These are phyloP conservation scores for Cirrhinus mrigala DNA, from an alignment of 2,797 vertebrate species.

Conservation along the genomic window DNA sequence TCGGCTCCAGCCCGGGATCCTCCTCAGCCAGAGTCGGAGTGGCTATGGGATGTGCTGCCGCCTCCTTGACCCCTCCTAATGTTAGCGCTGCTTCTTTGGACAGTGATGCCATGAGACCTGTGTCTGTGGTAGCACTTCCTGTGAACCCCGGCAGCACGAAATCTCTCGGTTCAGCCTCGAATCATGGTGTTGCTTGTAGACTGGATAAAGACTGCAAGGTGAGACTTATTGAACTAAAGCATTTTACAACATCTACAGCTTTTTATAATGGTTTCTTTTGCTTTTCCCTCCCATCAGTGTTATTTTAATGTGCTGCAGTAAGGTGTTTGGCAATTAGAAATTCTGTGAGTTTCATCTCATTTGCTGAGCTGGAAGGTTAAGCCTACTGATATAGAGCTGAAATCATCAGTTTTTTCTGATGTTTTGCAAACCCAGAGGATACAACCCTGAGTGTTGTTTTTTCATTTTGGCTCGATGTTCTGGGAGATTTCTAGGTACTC, in stretches of 20 bases:
- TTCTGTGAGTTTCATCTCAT: not conserved
- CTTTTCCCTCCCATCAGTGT: not conserved
- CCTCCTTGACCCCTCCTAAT: constrained; percentile 84
- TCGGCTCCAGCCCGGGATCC: constrained; percentile 73
- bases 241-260: not conserved
- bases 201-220: constrained; percentile 94
- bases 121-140: constrained; percentile 71
- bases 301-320: constrained; percentile 5
- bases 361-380: constrained; percentile 1
- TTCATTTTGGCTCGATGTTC: not conserved
- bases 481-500: constrained; percentile 15
- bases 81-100: constrained; percentile 84
- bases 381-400: constrained; percentile 1
- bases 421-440: constrained; percentile 8
- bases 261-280: not conserved
- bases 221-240: not conserved
- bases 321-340: not conserved
- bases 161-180: constrained; percentile 75
- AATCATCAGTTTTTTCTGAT: not conserved
- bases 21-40: constrained; percentile 76
- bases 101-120: constrained; percentile 79
- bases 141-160: constrained; percentile 74
- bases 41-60: constrained; percentile 84
- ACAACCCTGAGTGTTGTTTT: not conserved
- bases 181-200: constrained; percentile 76